Evolutionary conservation across 1,140 invertebrate genomes (phyloP), one percentile per base, ranked within the genome.

Genomic region (Fopius arisanus): DNA sequence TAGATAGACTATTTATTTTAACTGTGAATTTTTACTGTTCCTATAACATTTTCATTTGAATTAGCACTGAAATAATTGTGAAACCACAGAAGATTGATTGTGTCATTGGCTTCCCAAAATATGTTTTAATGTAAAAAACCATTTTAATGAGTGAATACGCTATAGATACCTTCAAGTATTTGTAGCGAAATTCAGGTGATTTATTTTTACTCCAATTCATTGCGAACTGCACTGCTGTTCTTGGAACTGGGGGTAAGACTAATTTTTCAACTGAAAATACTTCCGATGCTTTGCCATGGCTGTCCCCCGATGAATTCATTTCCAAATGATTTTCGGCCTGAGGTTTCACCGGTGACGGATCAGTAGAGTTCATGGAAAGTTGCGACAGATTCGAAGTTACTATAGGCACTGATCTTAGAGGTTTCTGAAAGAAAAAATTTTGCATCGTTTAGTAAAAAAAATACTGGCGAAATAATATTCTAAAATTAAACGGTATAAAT

Each of bases 211-310:
- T 89, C 91, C 91, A 92, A 69, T 89, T 83, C 0, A 86, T 76
- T 77, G 90, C 76, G 80, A 92, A 92, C 76, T 91, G 89, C 10
- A 92, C 89, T 68, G 89, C 89, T 68, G 89, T 90, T 51, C 86
- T 88, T 4, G 91, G 91, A 33, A 88, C 29, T 62, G 81, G 77
- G 2, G 87, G 86, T 73, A 90, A 69, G 28, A 81, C 75, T 71
- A 78, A 23, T 33, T 62, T 28, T 62, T 70, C 19, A 76, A 62
- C 29, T 74, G 59, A 74, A 51, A 6, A 48, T 63, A 75, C n/a
- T 31, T 72, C 41, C 3, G 73, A 0, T 72, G 29, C 31, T 37
- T 65, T 68, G 75, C 28, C 63, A 37, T n/a, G 40, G 7, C n/a
- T 71, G 76, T 19, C 9, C 1, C 16, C 0, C 29, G 67, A 26